Conservation (phyloP, 2,113 vertebrate genomes). For the Siphamia tubifer region DNA sequence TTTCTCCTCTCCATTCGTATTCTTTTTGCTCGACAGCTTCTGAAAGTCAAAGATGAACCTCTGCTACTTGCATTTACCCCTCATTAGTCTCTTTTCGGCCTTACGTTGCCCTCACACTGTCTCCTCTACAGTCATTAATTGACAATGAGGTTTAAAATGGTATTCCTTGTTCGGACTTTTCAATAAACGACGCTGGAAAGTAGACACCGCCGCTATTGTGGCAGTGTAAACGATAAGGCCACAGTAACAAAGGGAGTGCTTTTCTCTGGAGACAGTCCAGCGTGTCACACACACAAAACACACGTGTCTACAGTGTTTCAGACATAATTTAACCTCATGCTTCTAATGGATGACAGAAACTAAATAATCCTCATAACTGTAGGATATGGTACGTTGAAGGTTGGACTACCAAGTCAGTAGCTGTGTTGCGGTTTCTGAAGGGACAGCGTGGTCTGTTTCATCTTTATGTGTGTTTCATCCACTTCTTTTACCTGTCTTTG, state of each 20-base stretch:
- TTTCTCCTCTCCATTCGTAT: background rate
- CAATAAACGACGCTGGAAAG: constrained; percentile 55
- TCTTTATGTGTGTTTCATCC: constrained; percentile 58
- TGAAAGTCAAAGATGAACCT: background rate
- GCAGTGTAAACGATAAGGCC: constrained; percentile 60
- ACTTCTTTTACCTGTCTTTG: constrained; percentile 52
- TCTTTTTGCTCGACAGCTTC: background rate
- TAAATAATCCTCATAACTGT: background rate
- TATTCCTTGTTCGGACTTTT: constrained; percentile 51
- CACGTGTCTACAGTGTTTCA: background rate
- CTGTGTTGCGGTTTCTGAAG: constrained; percentile 1
- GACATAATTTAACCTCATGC: background rate
- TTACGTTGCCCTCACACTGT: background rate
- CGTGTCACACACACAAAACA: background rate
- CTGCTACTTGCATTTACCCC: background rate
- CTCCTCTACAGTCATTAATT: constrained; percentile 42
- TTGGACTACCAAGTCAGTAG: constrained; percentile 28
- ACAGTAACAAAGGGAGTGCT: constrained; percentile 34
- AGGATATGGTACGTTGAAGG: constrained; percentile 1
- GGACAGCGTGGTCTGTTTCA: constrained; percentile 34
- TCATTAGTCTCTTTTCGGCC: background rate
- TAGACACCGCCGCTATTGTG: constrained; percentile 57
- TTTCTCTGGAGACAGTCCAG: constrained; percentile 24
- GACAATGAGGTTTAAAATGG: constrained; percentile 64
- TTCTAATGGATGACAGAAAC: background rate